phyloP scores from a whole-genome alignment of 2,797 vertebrate species.

The Lacerta viridis region DNA sequence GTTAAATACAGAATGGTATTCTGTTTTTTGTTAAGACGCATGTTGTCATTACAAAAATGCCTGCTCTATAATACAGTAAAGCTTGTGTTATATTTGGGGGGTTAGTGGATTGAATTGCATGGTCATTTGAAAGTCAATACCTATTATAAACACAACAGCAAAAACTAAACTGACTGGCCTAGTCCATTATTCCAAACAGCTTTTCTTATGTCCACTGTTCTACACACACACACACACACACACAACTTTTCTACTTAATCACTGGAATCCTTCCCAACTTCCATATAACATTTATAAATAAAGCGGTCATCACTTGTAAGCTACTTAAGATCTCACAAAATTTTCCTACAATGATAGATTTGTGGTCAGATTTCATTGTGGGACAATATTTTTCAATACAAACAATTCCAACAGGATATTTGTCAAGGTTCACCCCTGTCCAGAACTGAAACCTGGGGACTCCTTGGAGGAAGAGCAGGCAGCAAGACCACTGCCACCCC shows the following conservation, averaged over 20 bases:
- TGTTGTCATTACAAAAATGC: neutral
- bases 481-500: too few relatives aligned
- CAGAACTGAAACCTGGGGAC: too few relatives aligned
- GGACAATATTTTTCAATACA: conserved; percentile 18
- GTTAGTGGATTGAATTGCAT: conserved; percentile 27
- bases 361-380: conserved; percentile 25
- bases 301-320: conserved; percentile 62
- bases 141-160: conserved; percentile 45
- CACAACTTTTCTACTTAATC: conserved; percentile 48
- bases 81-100: neutral
- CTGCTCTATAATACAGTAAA: neutral
- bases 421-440: too few relatives aligned
- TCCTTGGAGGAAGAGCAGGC: too few relatives aligned
- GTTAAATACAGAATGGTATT: neutral
- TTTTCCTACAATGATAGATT: conserved; percentile 61
- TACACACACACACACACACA: neutral
- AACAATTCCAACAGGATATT: neutral
- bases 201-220: neutral
- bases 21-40: neutral
- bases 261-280: conserved; percentile 63
- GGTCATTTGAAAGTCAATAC: conserved; percentile 63
- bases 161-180: conserved; percentile 58
- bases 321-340: conserved; percentile 58
- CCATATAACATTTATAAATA: conserved; percentile 64
- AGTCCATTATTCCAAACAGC: conserved; percentile 52